Conservation (phyloP, 1,140 invertebrate genomes). For the Lepidotrigona ventralis region DNA sequence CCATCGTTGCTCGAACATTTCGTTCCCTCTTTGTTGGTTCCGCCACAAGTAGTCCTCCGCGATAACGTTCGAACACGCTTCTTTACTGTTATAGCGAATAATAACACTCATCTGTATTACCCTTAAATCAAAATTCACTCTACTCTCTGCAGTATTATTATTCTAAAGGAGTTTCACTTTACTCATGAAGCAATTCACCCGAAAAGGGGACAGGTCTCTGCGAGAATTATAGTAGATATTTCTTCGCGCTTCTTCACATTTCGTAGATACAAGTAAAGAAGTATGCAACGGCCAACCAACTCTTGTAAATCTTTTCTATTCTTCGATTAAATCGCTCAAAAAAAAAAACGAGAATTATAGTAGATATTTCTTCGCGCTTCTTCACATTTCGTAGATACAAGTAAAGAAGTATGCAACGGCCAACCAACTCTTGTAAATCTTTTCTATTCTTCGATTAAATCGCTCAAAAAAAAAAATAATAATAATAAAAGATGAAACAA, state of each 20-base stretch:
- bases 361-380: not conserved
- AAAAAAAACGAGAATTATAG: not conserved
- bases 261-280: not conserved
- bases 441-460: not conserved
- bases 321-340: not conserved
- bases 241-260: not conserved
- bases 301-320: not conserved
- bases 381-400: not conserved
- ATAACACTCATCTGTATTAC: not conserved
- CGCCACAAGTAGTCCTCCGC: not conserved
- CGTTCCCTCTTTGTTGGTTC: not conserved
- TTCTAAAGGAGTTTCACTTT: not conserved
- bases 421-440: too few species aligned
- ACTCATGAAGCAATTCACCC: too few species aligned
- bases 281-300: not conserved
- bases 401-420: not conserved
- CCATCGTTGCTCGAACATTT: constrained; percentile 21
- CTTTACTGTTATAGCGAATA: not conserved
- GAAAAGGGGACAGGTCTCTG: not conserved
- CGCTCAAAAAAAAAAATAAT: not conserved
- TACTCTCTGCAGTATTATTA: not conserved
- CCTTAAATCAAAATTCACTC: not conserved
- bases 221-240: not conserved
- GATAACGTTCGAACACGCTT: not conserved
- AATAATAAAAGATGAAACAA: not conserved